Base-by-base conservation (phyloP, 2,888 invertebrate genomes). In the Buathra laborator region DNA sequence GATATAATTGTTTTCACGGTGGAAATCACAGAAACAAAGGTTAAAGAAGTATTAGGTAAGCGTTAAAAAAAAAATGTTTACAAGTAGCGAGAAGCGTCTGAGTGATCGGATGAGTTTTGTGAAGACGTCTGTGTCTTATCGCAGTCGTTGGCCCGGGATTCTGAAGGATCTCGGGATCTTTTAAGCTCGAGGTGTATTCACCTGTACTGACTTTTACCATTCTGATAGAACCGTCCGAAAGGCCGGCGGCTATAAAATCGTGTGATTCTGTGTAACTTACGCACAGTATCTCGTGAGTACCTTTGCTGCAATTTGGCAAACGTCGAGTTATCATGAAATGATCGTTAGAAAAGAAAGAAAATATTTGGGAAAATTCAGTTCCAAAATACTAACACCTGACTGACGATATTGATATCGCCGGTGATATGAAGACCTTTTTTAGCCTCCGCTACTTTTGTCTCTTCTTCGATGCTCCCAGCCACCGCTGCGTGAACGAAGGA, bases 201-300 rank as follows among this genome's bases (percentile, higher is more conserved):
- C 95, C 95, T 16, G 94, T 94, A 81, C 90, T 94, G 85, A 94
- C 94, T 89, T 95, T 94, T 89, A 95, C 96, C 77, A 96, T 91
- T 85, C 95, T 93, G 24, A 96, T 94, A 0, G 94, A 94, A 12
- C 96, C 96, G 90, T 96, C 96, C 2, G 95, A 93, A 86, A 95
- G 95, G 53, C 96, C 96, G 46, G 94, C 95, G 19, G 96, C 96
- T 86, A 96, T 93, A 71, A 95, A 94, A 83, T 95, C 95, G 67
- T 93, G 94, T 86, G 95, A 95, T 92, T 96, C 96, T 53, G 96
- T 96, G 90, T 96, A 96, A 91, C 95, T 95, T 85, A 95, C 94
- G 89, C 95, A 96, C 90, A 95, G 94, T 83, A 95, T 94, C 43
- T 95, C 95, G 86, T 94, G 94, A 86, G 94, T 94, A 14, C 95